These are phyloP conservation scores for Campodea augens DNA, from an alignment of 1,140 invertebrate genomes.

Conservation along the genomic window DNA sequence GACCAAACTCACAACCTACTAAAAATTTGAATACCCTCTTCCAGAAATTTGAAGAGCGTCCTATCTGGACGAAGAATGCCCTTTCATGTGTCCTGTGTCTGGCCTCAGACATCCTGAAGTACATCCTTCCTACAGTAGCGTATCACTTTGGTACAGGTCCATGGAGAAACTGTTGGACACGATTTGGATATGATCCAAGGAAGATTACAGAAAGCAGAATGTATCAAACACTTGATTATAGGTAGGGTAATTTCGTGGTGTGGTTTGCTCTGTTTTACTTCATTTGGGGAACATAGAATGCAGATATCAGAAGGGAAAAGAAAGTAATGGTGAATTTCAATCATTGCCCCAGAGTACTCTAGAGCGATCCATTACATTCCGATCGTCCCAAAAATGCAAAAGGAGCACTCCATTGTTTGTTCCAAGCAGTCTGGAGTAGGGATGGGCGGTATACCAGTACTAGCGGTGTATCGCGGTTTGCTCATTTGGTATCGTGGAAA, in stretches of 20 bases:
- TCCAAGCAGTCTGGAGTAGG: slow-evolving; percentile 1
- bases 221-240: slow-evolving; percentile 74
- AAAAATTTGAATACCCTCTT: slow-evolving; percentile 6
- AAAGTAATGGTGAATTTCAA: too few relatives aligned
- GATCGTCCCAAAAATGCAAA: too few relatives aligned
- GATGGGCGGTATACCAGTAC: too few relatives aligned
- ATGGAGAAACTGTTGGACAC: slow-evolving; percentile 69
- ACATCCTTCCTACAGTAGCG: slow-evolving; percentile 56
- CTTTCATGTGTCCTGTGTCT: slow-evolving; percentile 43
- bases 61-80: slow-evolving; percentile 66
- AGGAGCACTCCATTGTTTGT: too few relatives aligned
- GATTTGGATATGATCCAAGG: slow-evolving; percentile 67
- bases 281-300: slow-evolving; percentile 2
- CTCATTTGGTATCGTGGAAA: too few relatives aligned
- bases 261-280: slow-evolving; percentile 2
- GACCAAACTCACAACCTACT: neutral
- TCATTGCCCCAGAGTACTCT: too few relatives aligned
- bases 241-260: slow-evolving; percentile 45
- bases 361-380: too few relatives aligned
- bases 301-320: slow-evolving; percentile 7
- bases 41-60: slow-evolving; percentile 48
- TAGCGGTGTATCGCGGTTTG: too few relatives aligned
- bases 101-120: slow-evolving; percentile 42
- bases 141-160: slow-evolving; percentile 73
- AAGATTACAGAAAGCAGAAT: slow-evolving; percentile 51